phyloP scores from a whole-genome alignment of 2,797 vertebrate species.

The Vespertilio murinus region DNA sequence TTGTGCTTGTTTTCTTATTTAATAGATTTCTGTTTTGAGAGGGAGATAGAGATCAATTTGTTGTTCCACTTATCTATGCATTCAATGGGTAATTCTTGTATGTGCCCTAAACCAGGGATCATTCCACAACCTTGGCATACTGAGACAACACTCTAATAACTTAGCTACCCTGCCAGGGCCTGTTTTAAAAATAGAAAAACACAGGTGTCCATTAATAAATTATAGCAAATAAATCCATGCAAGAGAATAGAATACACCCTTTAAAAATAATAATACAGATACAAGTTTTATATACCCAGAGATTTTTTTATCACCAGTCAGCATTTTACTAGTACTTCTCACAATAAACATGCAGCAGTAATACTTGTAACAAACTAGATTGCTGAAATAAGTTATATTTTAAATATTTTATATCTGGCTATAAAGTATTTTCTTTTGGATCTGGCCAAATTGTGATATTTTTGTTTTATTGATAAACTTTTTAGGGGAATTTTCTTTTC shows the following conservation, averaged over 20 bases:
- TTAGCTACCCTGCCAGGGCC: neutral
- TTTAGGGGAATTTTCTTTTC: conserved; percentile 36
- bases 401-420: conserved; percentile 27
- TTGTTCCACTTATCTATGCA: neutral
- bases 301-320: neutral
- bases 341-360: neutral
- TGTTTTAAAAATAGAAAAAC: conserved; percentile 51
- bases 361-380: conserved; percentile 6
- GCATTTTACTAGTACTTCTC: conserved; percentile 15
- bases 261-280: conserved; percentile 29
- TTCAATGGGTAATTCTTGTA: neutral
- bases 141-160: neutral
- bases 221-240: neutral
- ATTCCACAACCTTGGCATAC: neutral
- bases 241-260: conserved; percentile 27
- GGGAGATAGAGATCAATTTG: neutral
- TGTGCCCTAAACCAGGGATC: neutral
- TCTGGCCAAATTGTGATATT: conserved; percentile 34
- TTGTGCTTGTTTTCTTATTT: neutral
- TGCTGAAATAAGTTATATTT: conserved; percentile 10
- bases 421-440: conserved; percentile 38
- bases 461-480: conserved; percentile 18
- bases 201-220: neutral
- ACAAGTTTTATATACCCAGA: neutral
- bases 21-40: neutral